A percentile compares a stretch with the other conserved stretches of the same genome.
Evolutionary conservation across 2,797 vertebrate species (phyloP).

Genomic region (Lemur catta): DNA sequence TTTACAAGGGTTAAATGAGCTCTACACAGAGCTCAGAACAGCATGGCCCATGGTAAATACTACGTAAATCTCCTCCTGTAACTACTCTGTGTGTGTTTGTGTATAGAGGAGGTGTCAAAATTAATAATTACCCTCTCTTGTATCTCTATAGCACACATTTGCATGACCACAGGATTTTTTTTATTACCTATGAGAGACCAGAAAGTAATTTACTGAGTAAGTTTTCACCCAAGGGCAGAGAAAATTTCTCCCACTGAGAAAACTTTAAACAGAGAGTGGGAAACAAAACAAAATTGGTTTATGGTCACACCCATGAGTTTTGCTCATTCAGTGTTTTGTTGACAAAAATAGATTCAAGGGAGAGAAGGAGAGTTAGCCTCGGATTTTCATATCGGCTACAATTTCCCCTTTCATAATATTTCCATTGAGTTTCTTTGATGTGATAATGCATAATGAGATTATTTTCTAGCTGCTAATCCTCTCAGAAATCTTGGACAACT

Average conservation of each 20-base stretch:
- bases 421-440: neutral
- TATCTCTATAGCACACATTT: neutral
- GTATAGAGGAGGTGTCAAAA: neutral
- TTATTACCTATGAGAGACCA: neutral
- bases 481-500: fast-evolving
- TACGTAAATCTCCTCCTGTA: neutral
- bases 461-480: neutral
- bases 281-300: neutral
- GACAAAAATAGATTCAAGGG: neutral
- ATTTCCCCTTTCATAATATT: neutral
- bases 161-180: neutral
- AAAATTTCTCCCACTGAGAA: neutral
- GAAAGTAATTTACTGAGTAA: neutral
- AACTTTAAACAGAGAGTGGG: neutral
- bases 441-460: neutral
- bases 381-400: neutral
- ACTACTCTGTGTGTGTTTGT: neutral
- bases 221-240: neutral
- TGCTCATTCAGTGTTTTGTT: neutral
- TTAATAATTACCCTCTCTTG: neutral
- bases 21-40: neutral
- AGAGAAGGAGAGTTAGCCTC: neutral
- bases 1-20: neutral
- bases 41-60: neutral
- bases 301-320: neutral